A percentile compares a stretch with the other conserved stretches of the same genome.
Evolutionary conservation across 2,797 vertebrate species (phyloP).

Genomic region (Heteromormyrus szaboi): DNA sequence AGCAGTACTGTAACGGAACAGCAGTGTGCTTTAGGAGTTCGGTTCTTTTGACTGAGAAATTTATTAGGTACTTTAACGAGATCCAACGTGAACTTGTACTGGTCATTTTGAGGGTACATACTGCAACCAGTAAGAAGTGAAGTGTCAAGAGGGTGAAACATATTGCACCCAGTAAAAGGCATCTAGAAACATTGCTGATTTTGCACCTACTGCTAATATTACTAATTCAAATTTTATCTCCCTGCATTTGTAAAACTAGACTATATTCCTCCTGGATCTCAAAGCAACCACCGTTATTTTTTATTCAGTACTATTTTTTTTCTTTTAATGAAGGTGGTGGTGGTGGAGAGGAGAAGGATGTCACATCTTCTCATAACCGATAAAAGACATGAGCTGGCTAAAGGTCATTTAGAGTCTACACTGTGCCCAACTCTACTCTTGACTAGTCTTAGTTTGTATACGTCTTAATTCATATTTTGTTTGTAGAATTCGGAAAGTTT

Average conservation of each 20-base stretch:
- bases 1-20: not conserved
- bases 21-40: not conserved
- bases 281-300: not conserved
- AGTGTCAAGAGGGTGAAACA: slow-evolving; percentile 15
- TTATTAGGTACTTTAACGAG: not conserved
- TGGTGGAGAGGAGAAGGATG: slow-evolving; percentile 7
- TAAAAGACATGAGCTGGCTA: not conserved
- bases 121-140: slow-evolving; percentile 3
- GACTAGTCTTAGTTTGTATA: not conserved
- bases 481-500: not conserved
- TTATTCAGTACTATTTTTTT: not conserved
- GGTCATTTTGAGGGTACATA: not conserved
- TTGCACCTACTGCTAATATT: not conserved
- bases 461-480: not conserved
- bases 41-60: not conserved
- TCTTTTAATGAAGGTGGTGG: not conserved
- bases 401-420: not conserved
- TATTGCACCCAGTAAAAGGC: slow-evolving; percentile 24
- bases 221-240: not conserved
- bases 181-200: not conserved
- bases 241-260: not conserved
- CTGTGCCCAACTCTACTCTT: not conserved
- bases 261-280: not conserved
- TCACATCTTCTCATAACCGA: slow-evolving; percentile 23
- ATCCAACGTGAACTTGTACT: not conserved